Conservation (phyloP, 37 sponge, comb jelly and placozoan species). For the Chondrosia reniformis region DNA sequence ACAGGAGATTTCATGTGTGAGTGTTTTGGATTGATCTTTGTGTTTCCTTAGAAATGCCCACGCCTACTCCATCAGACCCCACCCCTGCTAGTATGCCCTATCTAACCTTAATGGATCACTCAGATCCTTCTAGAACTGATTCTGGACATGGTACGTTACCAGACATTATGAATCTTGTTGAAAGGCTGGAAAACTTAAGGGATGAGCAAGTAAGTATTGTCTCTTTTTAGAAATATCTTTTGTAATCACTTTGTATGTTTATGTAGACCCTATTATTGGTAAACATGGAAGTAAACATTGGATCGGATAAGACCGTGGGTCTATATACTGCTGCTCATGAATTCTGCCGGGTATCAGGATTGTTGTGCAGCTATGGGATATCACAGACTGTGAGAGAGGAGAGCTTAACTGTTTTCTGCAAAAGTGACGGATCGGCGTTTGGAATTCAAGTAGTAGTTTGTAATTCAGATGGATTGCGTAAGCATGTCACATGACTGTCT, state of each 20-base stretch:
- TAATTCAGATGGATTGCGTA: too few species aligned
- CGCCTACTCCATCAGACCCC: constrained; percentile 18
- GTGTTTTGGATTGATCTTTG: too few species aligned
- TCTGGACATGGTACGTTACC: constrained; percentile 10
- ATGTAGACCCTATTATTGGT: too few species aligned
- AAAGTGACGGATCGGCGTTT: constrained; percentile 44
- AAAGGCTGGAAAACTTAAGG: too few species aligned
- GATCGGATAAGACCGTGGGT: too few species aligned
- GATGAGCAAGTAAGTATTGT: too few species aligned
- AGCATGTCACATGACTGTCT: too few species aligned
- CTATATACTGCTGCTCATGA: constrained; percentile 55
- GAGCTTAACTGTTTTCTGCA: constrained; percentile 60
- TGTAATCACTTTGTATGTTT: too few species aligned
- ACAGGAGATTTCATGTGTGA: too few species aligned
- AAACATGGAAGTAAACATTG: background rate
- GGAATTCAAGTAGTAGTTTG: constrained; percentile 42
- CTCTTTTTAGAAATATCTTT: too few species aligned
- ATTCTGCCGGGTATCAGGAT: constrained; percentile 70
- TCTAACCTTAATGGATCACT: background rate
- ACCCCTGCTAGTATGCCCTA: background rate
- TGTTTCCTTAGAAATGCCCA: background rate
- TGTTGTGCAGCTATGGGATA: constrained; percentile 73
- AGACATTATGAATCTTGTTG: background rate
- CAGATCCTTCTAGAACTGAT: background rate
- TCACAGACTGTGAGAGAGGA: constrained; percentile 57